A percentile compares a stretch with the other conserved stretches of the same genome.
Conservation (phyloP, 2,888 invertebrate genomes). For the Pheosia tremula region DNA sequence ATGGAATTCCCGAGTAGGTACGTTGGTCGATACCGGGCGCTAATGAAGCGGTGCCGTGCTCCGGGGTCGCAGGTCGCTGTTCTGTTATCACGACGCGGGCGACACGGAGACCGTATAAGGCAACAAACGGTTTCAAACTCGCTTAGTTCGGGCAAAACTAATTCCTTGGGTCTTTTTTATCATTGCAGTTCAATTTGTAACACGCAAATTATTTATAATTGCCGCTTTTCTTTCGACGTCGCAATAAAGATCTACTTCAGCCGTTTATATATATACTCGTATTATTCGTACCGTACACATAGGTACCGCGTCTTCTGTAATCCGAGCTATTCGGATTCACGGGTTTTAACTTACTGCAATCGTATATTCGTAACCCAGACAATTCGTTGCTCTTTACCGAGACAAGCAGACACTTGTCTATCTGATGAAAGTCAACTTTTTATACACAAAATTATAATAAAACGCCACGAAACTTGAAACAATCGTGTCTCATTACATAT, state of each 20-base stretch:
- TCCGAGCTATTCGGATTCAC: too few species aligned
- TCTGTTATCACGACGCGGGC: conserved; percentile 1
- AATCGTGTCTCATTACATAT: conserved; percentile 35
- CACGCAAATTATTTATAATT: too few species aligned
- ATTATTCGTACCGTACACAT: too few species aligned
- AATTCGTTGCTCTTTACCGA: too few species aligned
- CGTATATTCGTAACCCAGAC: too few species aligned
- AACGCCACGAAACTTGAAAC: conserved; percentile 15
- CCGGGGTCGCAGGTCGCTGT: conserved; percentile 17
- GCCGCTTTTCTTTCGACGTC: too few species aligned
- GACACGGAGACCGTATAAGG: neutral
- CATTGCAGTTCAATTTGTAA: conserved; percentile 1
- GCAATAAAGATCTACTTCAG: too few species aligned
- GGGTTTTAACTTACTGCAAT: too few species aligned
- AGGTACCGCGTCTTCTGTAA: too few species aligned
- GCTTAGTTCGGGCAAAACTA: conserved; percentile 14
- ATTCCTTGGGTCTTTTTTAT: conserved; percentile 17
- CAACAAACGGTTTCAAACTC: neutral
- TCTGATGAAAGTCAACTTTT: conserved; percentile 4
- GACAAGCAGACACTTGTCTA: neutral
- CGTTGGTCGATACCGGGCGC: neutral
- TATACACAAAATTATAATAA: neutral
- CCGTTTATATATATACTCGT: too few species aligned
- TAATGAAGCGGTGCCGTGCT: conserved; percentile 33
- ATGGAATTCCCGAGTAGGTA: too few species aligned